These are phyloP conservation scores for Sclerodermus sp. DNA, from an alignment of 2,888 invertebrate species.

Conservation along the genomic window DNA sequence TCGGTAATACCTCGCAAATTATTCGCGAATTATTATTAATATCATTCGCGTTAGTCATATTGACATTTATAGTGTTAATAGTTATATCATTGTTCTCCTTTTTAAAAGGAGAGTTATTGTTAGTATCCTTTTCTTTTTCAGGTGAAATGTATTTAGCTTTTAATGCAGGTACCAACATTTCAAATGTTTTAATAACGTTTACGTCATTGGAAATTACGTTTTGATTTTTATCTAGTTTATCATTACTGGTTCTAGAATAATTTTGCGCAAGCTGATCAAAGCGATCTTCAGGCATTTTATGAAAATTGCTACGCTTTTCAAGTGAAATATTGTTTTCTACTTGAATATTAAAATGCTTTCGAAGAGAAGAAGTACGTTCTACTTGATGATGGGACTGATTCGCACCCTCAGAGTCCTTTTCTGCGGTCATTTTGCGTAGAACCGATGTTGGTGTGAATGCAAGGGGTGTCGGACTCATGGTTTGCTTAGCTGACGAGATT, in stretches of 20 bases:
- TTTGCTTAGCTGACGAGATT: slow-evolving; percentile 59
- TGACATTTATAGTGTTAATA: neutral
- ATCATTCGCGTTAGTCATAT: neutral
- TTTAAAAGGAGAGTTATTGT: slow-evolving; percentile 22
- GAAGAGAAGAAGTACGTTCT: slow-evolving; percentile 21
- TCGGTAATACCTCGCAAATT: slow-evolving; percentile 16
- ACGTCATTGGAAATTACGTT: no score
- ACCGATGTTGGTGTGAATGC: slow-evolving; percentile 94
- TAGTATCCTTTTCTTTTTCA: slow-evolving; percentile 21
- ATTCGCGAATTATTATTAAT: slow-evolving; percentile 22
- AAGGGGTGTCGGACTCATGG: slow-evolving; percentile 70
- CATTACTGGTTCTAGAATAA: no score
- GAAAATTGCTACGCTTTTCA: no score
- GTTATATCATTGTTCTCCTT: neutral
- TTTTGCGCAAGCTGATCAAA: no score
- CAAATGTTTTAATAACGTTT: no score
- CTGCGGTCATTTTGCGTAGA: slow-evolving; percentile 90
- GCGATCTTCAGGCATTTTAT: no score
- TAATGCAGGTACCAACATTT: slow-evolving; percentile 13
- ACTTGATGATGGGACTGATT: slow-evolving; percentile 41
- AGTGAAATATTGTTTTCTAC: no score
- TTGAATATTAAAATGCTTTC: slow-evolving; percentile 10
- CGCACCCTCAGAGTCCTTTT: slow-evolving; percentile 72
- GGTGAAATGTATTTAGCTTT: slow-evolving; percentile 25
- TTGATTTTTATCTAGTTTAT: no score